Evolutionary conservation across 2,888 invertebrate genomes (phyloP).

Genomic region (Agrilus cyanescens): DNA sequence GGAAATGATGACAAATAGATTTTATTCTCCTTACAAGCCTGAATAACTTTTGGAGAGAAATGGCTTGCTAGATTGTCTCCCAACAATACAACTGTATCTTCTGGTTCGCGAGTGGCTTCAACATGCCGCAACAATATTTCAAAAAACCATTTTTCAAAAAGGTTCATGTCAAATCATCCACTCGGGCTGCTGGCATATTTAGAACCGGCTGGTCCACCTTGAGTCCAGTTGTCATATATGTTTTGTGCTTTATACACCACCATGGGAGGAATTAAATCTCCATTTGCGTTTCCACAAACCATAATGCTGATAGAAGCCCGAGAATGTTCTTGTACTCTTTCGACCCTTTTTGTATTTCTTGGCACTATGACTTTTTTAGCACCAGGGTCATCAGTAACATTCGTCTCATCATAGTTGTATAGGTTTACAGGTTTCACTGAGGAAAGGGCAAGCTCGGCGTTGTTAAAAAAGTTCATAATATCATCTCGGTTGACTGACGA

Average conservation of each 20-base stretch:
- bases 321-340: constrained; percentile 21
- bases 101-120: constrained; percentile 8
- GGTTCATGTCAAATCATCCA: constrained; percentile 14
- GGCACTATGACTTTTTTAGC: constrained; percentile 21
- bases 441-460: too few species aligned
- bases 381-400: constrained; percentile 27
- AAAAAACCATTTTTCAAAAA: constrained; percentile 15
- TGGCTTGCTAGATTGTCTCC: constrained; percentile 21
- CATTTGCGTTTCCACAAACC: constrained; percentile 24
- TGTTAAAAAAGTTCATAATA: constrained; percentile 1
- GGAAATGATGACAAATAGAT: constrained; percentile 12
- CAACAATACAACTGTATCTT: constrained; percentile 16
- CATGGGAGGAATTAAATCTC: constrained; percentile 23
- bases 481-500: constrained; percentile 1
- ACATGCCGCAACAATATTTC: constrained; percentile 15
- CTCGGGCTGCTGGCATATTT: constrained; percentile 10
- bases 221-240: constrained; percentile 14
- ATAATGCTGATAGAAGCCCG: constrained; percentile 25
- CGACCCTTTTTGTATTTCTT: constrained; percentile 24
- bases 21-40: constrained; percentile 11
- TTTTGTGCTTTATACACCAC: constrained; percentile 23
- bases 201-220: too few species aligned
- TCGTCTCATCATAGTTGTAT: constrained; percentile 29
- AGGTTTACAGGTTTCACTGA: too few species aligned
- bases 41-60: constrained; percentile 18